Percentiles rank a stretch among this genome's conserved stretches.
phyloP scores from a whole-genome alignment of 2,888 invertebrate species.

The Nomada fucata region DNA sequence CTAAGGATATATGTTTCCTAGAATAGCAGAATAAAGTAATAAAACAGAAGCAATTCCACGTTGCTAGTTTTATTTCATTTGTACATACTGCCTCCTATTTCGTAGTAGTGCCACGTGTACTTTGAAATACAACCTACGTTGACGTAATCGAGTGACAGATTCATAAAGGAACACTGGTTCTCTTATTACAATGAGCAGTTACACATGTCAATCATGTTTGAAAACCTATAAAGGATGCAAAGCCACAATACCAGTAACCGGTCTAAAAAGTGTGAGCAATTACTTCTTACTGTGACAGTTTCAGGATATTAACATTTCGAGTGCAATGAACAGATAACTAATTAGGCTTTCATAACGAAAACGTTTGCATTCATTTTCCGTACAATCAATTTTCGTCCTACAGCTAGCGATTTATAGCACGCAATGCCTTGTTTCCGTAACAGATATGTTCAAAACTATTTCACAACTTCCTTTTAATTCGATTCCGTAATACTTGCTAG shows the following conservation, averaged over 20 bases:
- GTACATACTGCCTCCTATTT: not conserved
- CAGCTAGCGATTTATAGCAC: constrained; percentile 1
- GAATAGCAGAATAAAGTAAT: too few relatives aligned
- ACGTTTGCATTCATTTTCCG: too few relatives aligned
- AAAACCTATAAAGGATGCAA: not conserved
- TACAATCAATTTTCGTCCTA: not conserved
- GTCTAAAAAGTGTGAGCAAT: not conserved
- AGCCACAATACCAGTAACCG: not conserved
- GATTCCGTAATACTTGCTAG: not conserved
- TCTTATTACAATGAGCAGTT: constrained; percentile 12
- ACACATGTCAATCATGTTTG: not conserved
- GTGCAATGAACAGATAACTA: not conserved
- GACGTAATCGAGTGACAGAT: constrained; percentile 7
- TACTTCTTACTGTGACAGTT: not conserved
- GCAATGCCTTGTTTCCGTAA: too few relatives aligned
- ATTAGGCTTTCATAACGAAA: not conserved
- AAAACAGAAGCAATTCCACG: not conserved
- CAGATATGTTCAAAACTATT: not conserved
- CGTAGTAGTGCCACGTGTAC: not conserved
- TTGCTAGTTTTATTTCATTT: not conserved
- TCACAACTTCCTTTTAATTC: not conserved
- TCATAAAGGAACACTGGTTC: not conserved
- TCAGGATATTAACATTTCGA: constrained; percentile 1
- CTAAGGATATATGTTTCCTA: too few relatives aligned
- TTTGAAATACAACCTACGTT: constrained; percentile 20